Base-by-base conservation (phyloP, 1,140 invertebrate genomes). In the Drosophila ananassae region DNA sequence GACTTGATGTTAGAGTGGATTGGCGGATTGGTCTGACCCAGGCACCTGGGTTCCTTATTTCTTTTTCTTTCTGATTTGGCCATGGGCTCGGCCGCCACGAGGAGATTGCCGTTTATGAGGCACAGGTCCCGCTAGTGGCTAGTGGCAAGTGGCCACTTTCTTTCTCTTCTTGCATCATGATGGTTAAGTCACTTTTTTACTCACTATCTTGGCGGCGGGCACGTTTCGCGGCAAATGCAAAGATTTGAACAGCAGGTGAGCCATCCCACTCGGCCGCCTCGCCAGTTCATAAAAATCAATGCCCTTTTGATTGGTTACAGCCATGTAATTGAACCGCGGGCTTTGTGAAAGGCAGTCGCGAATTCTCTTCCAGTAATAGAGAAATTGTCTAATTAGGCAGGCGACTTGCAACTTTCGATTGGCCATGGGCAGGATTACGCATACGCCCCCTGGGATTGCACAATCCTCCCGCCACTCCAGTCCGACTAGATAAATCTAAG, bases 211-310 rank as follows among this genome's bases (percentile, higher is more conserved):
- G 47, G 67, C 58, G 55, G 74, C 83, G 89, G 54, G 69, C 83
- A 87, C 83, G 83, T 89, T 89, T 89, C 44, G 44, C 56, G 46
- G 82, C 66, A 75, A 87, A 87, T 77, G 73, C 79, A 87, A 89
- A 87, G 83, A 87, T 87, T 87, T 87, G 79, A 73, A 89, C 83
- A 87, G 58, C 83, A 87, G 58, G 74, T 77, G 77, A 85, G 77
- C 73, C 44, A 22, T 71, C 64, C 52, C 39, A 61, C 41, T 63
- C 47, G 28, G 64, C 58, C 63, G 77, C 64, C 68, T 72, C 82
- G 24, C 17, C 81, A 73, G 82, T 81, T 83, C 76, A 89, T 89
- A 87, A 89, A 87, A 87, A 79, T 66, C 79, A 87, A 87, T 87
- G 83, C 83, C 83, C 83, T 87, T 87, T 87, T 89, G 83, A 87